Percentiles rank a stretch among this genome's conserved stretches.
phyloP scores from a whole-genome alignment of 2,113 vertebrate genomes.

The Trogon melanurus region DNA sequence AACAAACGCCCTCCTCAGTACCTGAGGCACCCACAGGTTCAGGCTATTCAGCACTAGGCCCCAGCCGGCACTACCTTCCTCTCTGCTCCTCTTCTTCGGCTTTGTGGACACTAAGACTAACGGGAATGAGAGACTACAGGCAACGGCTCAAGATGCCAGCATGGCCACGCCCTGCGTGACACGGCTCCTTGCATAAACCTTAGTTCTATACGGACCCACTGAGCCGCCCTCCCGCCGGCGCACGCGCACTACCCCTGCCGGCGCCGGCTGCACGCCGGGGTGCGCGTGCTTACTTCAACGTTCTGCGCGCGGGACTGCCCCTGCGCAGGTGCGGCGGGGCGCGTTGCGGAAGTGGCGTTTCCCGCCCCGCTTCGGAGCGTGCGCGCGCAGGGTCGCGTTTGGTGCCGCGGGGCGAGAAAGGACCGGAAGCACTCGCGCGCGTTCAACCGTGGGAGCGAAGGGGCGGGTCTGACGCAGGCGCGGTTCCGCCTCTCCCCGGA shows the following conservation, averaged over 20 bases:
- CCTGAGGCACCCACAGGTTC: not conserved
- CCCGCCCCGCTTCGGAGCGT: not conserved
- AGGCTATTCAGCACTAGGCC: too few species aligned
- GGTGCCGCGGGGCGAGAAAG: too few species aligned
- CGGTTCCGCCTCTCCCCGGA: not conserved
- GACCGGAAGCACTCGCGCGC: not conserved
- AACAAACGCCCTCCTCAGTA: fast-evolving
- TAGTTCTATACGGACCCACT: fast-evolving
- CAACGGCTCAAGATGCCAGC: fast-evolving
- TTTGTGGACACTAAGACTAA: too few species aligned
- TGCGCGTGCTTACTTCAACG: too few species aligned
- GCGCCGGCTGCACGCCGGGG: too few species aligned
- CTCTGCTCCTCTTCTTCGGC: not conserved
- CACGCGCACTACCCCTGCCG: not conserved
- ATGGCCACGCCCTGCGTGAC: too few species aligned
- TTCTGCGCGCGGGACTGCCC: too few species aligned
- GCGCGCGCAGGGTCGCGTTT: not conserved
- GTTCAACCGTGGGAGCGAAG: too few species aligned
- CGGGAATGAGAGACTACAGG: fast-evolving
- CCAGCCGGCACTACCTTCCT: not conserved
- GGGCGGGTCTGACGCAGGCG: not conserved
- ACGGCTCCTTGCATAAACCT: fast-evolving
- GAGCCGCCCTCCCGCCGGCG: fast-evolving
- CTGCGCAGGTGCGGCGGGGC: fast-evolving
- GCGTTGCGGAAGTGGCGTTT: fast-evolving